Base-by-base conservation (phyloP, 2,797 vertebrate species). In the Gymnoscopelus microlampas region DNA sequence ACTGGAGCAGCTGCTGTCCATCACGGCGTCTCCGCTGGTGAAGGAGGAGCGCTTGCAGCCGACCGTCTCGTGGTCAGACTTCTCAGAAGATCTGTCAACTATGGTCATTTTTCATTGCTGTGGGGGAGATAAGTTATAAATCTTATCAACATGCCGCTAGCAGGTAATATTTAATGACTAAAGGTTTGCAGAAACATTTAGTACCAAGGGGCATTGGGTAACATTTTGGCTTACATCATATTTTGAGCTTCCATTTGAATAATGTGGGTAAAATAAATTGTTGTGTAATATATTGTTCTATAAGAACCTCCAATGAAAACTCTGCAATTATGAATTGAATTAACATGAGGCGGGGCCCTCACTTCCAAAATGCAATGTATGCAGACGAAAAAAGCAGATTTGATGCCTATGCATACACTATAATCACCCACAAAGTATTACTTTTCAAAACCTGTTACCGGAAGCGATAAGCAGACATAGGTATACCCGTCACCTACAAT, bases 91-190 rank as follows among this genome's bases (percentile, higher is more conserved):
- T 93, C 96, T 97, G 95, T 98, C 97, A 96, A 96, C 96, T 97
- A 98, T 97, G 93, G 96, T 98, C 97, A 98, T 98, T 95, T 95
- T 97, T 99, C 96, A 97, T 95, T 93, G 94, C 97, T 99, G 94
- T 51, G 51, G 49, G 47, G 53, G 53, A 63, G 54, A 35, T 10
- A 82, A 3, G 3, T 7, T 8, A 53, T 5, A 67, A 0, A 44
- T n/a, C 1, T 23, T 67, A 12, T 53, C 1, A 0, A 61, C 8
- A 44, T 39, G 2, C 29, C 29, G 29, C 29, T 32, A 35, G 7
- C 32, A 35, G 32, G 32, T 5, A 35, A 35, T 5, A 35, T 35
- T 35, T 4, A 32, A 5, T 32, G 32, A 4, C 32, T 5, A 32
- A 39, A 35, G 4, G 6, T 35, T 35, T 5, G 32, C 32, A 35